Evolutionary conservation across 2,888 invertebrate genomes (phyloP).

Genomic region (Dyspetes luteomarginatus): DNA sequence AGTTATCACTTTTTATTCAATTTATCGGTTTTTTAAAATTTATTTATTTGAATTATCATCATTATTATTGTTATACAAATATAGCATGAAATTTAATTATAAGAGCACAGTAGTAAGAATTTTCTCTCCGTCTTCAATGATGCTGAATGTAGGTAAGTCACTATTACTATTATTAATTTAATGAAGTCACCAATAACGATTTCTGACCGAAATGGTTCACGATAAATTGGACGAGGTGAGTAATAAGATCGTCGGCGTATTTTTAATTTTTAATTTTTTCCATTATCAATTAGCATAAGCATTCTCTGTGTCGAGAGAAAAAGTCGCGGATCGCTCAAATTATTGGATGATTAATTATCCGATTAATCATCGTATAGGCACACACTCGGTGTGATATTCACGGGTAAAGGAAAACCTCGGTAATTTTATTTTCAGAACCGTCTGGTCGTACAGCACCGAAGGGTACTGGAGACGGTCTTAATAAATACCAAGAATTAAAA

Average conservation of each 20-base stretch:
- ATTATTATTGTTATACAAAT: constrained; percentile 11
- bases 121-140: background rate
- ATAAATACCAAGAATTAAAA: constrained; percentile 80
- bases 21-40: background rate
- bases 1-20: constrained; percentile 10
- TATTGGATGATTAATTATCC: no score
- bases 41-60: constrained; percentile 36
- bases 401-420: constrained; percentile 39
- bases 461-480: constrained; percentile 83
- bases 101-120: constrained; percentile 25
- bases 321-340: no score
- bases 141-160: constrained; percentile 33
- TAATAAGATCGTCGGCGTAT: constrained; percentile 13
- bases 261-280: constrained; percentile 20
- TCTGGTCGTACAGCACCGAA: constrained; percentile 82
- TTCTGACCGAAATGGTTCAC: no score
- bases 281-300: background rate
- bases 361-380: no score
- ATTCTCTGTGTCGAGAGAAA: background rate
- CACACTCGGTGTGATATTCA: background rate
- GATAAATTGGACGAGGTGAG: constrained; percentile 23
- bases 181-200: background rate
- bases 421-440: constrained; percentile 81
- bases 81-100: constrained; percentile 40
- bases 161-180: constrained; percentile 3